These are phyloP conservation scores for Cuculus canorus DNA, from an alignment of 2,797 vertebrate genomes.

Conservation along the genomic window DNA sequence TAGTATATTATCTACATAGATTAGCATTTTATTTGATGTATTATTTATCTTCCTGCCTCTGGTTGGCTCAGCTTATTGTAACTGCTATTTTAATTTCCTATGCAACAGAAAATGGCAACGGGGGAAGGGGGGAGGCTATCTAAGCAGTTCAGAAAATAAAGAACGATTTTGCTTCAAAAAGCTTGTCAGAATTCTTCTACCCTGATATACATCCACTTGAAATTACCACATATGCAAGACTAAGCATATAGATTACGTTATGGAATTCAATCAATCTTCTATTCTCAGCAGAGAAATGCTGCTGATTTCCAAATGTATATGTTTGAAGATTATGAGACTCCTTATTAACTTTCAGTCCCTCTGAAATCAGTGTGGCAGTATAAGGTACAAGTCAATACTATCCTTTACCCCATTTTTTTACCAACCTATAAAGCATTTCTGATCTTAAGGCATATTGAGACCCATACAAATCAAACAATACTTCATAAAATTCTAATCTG, in stretches of 20 bases:
- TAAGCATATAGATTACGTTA: slow-evolving; percentile 29
- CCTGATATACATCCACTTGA: not conserved
- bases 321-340: not conserved
- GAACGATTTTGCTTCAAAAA: slow-evolving; percentile 25
- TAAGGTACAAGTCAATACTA: not conserved
- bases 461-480: slow-evolving; percentile 1
- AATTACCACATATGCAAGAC: not conserved
- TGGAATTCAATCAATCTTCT: slow-evolving; percentile 18
- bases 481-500: not conserved
- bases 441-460: not conserved
- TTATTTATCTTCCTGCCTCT: slow-evolving; percentile 37
- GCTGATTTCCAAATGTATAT: not conserved
- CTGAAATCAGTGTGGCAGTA: not conserved
- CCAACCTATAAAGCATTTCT: not conserved
- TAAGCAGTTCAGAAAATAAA: not conserved
- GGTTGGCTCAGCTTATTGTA: slow-evolving; percentile 13
- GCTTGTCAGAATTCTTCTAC: not conserved
- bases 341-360: not conserved
- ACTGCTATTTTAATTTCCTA: slow-evolving; percentile 27
- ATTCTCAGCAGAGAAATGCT: not conserved
- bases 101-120: not conserved
- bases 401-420: not conserved
- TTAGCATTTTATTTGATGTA: slow-evolving; percentile 32
- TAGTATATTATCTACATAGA: not conserved
- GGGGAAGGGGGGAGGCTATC: not conserved